Evolutionary conservation across 2,113 vertebrate genomes (phyloP).

Genomic region (Gila orcuttii): DNA sequence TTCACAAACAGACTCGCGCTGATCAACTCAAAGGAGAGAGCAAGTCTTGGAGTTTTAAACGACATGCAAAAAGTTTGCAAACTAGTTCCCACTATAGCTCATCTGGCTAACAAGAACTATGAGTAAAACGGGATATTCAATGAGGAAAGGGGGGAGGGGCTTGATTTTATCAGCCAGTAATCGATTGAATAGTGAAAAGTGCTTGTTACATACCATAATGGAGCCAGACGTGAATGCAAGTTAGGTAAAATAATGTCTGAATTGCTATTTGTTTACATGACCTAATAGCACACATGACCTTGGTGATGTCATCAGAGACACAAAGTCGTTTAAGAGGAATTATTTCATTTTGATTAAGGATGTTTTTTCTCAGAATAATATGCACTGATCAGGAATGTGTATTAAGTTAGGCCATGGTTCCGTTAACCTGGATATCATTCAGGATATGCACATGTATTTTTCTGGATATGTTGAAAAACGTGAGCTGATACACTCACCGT

Average conservation of each 20-base stretch:
- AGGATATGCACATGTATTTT: not conserved
- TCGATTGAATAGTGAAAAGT: not conserved
- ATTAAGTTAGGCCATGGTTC: not conserved
- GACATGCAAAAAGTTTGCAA: not conserved
- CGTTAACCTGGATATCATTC: not conserved
- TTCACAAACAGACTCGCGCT: not conserved
- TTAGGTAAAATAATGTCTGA: not conserved
- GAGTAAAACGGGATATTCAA: not conserved
- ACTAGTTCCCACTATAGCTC: not conserved
- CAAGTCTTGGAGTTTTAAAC: not conserved
- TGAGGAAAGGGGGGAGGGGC: not conserved
- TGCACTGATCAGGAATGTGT: not conserved
- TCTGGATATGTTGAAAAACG: not conserved
- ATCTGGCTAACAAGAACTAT: not conserved
- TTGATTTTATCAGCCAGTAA: not conserved
- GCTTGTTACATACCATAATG: not conserved
- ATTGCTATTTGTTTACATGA: not conserved
- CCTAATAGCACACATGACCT: not conserved
- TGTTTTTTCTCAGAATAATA: not conserved
- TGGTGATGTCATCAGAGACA: not conserved
- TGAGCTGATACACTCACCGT: conserved; percentile 82
- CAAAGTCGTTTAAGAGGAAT: not conserved
- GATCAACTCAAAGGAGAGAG: not conserved
- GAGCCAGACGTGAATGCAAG: not conserved
- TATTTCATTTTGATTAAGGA: not conserved